These are phyloP conservation scores for Electrona antarctica DNA, from an alignment of 2,113 vertebrate species.

Conservation along the genomic window DNA sequence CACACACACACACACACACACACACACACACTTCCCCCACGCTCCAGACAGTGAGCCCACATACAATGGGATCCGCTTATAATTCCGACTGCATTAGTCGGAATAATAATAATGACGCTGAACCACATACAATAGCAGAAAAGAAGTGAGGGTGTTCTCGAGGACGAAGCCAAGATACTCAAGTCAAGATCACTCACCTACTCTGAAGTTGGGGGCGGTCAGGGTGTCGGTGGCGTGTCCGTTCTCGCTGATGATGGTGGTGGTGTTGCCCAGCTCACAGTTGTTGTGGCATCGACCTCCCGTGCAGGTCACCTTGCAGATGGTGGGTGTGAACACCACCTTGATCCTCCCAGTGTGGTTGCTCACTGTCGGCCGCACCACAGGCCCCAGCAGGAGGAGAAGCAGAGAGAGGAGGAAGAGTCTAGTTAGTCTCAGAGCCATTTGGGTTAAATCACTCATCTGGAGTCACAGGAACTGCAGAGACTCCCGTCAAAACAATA, in stretches of 20 bases:
- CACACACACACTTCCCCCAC: background rate
- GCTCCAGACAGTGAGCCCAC: too few relatives aligned
- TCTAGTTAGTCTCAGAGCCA: slow-evolving; percentile 85
- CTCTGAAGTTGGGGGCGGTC: slow-evolving; percentile 98
- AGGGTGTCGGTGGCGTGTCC: slow-evolving; percentile 95
- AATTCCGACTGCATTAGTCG: too few relatives aligned
- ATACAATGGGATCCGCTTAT: too few relatives aligned
- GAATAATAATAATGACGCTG: too few relatives aligned
- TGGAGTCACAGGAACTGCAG: slow-evolving; percentile 35
- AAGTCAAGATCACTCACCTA: slow-evolving; percentile 85
- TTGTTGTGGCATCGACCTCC: slow-evolving; percentile 95
- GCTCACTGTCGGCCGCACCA: slow-evolving; percentile 83
- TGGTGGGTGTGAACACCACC: slow-evolving; percentile 99
- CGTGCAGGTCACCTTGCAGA: slow-evolving; percentile 97
- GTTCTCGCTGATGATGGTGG: slow-evolving; percentile 98
- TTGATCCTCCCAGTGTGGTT: slow-evolving; percentile 98
- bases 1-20: slow-evolving; percentile 4
- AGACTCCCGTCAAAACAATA: slow-evolving; percentile 46
- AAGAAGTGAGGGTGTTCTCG: background rate
- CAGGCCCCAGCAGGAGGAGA: slow-evolving; percentile 81
- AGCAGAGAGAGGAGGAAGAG: slow-evolving; percentile 53
- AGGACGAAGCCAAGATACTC: background rate
- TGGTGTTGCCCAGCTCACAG: slow-evolving; percentile 98
- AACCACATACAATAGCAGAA: background rate
- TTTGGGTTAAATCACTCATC: slow-evolving; percentile 67